These are phyloP conservation scores for Pemphredon lugubris DNA, from an alignment of 2,888 invertebrate genomes.

Conservation along the genomic window DNA sequence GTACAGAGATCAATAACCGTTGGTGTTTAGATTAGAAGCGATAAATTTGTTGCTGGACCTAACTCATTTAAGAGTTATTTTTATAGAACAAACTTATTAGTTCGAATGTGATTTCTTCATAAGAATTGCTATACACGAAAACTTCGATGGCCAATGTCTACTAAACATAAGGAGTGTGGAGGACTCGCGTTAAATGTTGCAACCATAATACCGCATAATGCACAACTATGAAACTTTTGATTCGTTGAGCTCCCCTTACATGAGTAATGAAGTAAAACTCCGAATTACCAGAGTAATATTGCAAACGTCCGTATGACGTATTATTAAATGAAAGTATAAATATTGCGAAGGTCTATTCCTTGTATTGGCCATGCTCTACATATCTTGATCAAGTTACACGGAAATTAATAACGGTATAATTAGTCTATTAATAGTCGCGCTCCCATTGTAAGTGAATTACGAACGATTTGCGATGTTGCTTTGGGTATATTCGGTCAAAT, in stretches of 20 bases:
- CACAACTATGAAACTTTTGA: conserved; percentile 38
- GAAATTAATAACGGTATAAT: conserved; percentile 7
- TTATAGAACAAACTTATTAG: conserved; percentile 70
- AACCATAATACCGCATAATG: conserved; percentile 44
- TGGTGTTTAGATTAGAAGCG: conserved; percentile 67
- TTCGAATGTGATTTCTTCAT: conserved; percentile 53
- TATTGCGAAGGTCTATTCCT: conserved; percentile 16
- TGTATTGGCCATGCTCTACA: conserved; percentile 30
- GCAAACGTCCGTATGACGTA: conserved; percentile 9
- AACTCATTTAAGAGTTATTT: conserved; percentile 73
- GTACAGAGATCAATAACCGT: conserved; percentile 71
- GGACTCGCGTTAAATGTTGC: conserved; percentile 29
- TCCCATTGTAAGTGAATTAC: background rate
- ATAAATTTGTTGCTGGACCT: conserved; percentile 69
- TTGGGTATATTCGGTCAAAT: conserved; percentile 31
- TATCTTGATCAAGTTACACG: conserved; percentile 25
- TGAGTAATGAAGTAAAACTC: conserved; percentile 21
- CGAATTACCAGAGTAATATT: conserved; percentile 47
- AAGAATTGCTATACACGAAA: conserved; percentile 44
- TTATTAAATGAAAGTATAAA: background rate
- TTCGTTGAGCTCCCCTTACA: conserved; percentile 30
- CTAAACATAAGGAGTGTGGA: conserved; percentile 35
- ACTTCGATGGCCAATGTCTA: conserved; percentile 57
- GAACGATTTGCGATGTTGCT: conserved; percentile 41
- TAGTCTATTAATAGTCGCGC: conserved; percentile 17